These are phyloP conservation scores for Apis dorsata DNA, from an alignment of 1,140 invertebrate species.

Conservation along the genomic window DNA sequence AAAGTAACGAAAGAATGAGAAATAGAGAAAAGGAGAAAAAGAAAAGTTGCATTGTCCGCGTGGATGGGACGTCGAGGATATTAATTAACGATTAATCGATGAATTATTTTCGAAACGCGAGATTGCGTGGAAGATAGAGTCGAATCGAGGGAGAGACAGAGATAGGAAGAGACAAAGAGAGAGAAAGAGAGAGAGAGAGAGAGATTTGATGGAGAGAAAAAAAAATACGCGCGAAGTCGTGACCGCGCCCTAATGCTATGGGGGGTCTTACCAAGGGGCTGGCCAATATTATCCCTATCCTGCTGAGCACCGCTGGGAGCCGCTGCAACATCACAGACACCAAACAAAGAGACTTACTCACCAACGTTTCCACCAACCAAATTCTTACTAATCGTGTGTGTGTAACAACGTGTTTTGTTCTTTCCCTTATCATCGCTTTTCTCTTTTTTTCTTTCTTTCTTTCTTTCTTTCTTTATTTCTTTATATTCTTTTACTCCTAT, in stretches of 20 bases:
- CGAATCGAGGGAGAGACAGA: neutral
- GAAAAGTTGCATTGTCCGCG: neutral
- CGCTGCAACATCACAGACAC: conserved; percentile 88
- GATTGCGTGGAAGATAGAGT: neutral
- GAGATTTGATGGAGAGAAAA: too few species aligned
- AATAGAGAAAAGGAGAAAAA: conserved; percentile 10
- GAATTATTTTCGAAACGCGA: neutral
- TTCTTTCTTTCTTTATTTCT: neutral
- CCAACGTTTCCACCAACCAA: conserved; percentile 78
- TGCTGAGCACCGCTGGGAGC: conserved; percentile 93
- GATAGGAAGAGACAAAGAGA: too few species aligned
- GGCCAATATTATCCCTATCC: conserved; percentile 95
- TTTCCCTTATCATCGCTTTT: conserved; percentile 20
- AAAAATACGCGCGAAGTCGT: conserved; percentile 62
- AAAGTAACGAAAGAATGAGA: neutral
- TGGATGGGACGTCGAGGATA: neutral
- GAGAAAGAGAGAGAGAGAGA: too few species aligned
- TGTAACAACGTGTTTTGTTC: conserved; percentile 34
- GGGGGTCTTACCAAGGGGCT: conserved; percentile 93
- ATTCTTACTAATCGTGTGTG: conserved; percentile 70
- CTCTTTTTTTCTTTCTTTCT: neutral
- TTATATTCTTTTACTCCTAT: neutral
- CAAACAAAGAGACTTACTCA: conserved; percentile 80
- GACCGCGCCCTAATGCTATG: conserved; percentile 69
- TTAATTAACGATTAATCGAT: neutral